Evolutionary conservation across 1,140 invertebrate genomes (phyloP), one percentile per base, ranked within the genome.

Genomic region (Hetaerina americana): DNA sequence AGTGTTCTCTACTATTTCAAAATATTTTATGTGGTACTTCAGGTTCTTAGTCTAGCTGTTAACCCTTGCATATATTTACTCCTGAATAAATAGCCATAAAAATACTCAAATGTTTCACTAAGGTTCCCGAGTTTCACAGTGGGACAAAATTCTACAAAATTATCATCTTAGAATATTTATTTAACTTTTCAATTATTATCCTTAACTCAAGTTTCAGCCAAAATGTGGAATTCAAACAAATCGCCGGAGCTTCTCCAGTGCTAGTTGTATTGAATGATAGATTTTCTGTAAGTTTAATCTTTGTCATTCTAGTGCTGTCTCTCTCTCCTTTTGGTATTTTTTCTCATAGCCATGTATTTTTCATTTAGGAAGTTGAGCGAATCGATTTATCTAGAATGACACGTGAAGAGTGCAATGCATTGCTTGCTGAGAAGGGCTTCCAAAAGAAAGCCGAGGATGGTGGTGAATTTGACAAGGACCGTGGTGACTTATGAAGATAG

Each of bases 391-490:
- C 71, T n/a, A 74, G 77, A 26, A 73, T 76, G 22, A 76, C 49
- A 15, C 77, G 77, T 25, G 72, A 76, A 18, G 76, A 78, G 70
- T 79, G 77, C 68, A 77, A 77, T 29, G 26, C 77, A 27, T 66
- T 80, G 26, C 73, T 80, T 27, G 26, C 76, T 22, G 72, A 79
- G 31, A 77, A 76, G 26, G 78, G 78, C 27, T 80, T 80, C 72
- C 78, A 77, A 72, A 77, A 75, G 75, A 78, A 77, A 71, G 67
- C 70, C 5, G 68, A 22, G 10, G 71, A 73, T 27, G 74, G 77
- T 6, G 77, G 78, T 18, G 74, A 75, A 26, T n/a, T n/a, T n/a
- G n/a, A n/a, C n/a, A 76, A 2, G 1, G 69, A 70, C 26, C 26
- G 25, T 15, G 26, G 25, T 24, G 69, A 70, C 26, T 29, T 70